phyloP scores from a whole-genome alignment of 2,797 vertebrate genomes.

The Echeneis naucrates region DNA sequence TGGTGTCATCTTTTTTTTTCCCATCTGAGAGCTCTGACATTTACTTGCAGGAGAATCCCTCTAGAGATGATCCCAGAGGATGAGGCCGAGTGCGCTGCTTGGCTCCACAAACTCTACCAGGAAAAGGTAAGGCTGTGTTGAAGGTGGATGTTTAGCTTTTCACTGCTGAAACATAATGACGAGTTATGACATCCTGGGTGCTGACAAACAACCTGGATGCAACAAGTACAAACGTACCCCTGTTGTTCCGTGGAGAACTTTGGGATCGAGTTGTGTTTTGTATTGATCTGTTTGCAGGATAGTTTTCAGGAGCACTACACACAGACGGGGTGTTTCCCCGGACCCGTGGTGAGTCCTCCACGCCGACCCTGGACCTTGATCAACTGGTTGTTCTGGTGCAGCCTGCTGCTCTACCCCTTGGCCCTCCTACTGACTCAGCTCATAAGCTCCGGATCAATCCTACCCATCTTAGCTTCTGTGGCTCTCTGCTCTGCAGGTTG shows the following conservation, averaged over 20 bases:
- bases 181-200: background rate
- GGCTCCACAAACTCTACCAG: constrained; percentile 97
- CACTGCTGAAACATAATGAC: background rate
- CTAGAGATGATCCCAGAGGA: constrained; percentile 92
- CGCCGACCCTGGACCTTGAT: constrained; percentile 89
- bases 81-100: constrained; percentile 89
- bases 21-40: constrained; percentile 18
- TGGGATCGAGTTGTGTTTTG: background rate
- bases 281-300: constrained; percentile 83
- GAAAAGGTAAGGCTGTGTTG: constrained; percentile 88
- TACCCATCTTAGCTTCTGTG: constrained; percentile 85
- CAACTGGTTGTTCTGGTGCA: constrained; percentile 94
- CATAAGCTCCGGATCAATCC: constrained; percentile 87
- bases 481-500: constrained; percentile 89
- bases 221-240: background rate
- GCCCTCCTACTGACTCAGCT: constrained; percentile 86
- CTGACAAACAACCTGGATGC: background rate
- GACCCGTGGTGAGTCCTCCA: constrained; percentile 75
- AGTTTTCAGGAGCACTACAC: constrained; percentile 91
- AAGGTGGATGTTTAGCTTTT: background rate
- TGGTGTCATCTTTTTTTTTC: background rate
- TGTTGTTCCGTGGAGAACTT: background rate
- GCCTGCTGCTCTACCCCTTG: constrained; percentile 90
- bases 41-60: constrained; percentile 90
- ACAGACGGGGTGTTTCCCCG: constrained; percentile 88